These are phyloP conservation scores for Nycticryphes semicollaris DNA, from an alignment of 2,113 vertebrate genomes.

Conservation along the genomic window DNA sequence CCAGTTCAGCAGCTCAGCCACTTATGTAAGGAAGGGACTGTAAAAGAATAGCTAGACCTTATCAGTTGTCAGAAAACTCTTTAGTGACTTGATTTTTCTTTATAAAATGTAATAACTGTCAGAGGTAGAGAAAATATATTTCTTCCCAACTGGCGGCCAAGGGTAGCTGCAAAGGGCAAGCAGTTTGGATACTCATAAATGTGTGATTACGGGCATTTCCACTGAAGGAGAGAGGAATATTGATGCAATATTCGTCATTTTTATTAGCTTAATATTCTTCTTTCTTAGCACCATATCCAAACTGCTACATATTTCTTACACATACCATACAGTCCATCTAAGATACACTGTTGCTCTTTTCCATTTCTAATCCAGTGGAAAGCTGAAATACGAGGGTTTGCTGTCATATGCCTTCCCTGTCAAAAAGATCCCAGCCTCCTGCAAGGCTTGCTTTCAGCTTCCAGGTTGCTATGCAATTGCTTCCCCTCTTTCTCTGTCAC, in stretches of 20 bases:
- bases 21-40: conserved; percentile 9
- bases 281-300: conserved; percentile 42
- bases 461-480: not conserved
- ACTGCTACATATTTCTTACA: conserved; percentile 27
- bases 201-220: conserved; percentile 52
- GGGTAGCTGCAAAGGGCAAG: conserved; percentile 61
- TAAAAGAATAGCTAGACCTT: conserved; percentile 61
- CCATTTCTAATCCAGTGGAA: not conserved
- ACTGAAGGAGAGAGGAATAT: conserved; percentile 41
- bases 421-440: not conserved
- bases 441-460: not conserved
- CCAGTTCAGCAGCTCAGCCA: conserved; percentile 39
- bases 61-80: conserved; percentile 61
- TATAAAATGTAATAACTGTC: conserved; percentile 63
- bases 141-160: conserved; percentile 44
- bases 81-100: conserved; percentile 64
- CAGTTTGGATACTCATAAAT: conserved; percentile 44
- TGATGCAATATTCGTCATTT: conserved; percentile 55
- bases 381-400: not conserved
- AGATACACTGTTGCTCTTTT: not conserved
- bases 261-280: conserved; percentile 57
- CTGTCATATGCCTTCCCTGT: not conserved
- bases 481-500: not conserved
- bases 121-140: conserved; percentile 49
- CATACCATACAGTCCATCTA: not conserved